Conservation (phyloP, 2,797 vertebrate genomes). For the Luscinia luscinia region DNA sequence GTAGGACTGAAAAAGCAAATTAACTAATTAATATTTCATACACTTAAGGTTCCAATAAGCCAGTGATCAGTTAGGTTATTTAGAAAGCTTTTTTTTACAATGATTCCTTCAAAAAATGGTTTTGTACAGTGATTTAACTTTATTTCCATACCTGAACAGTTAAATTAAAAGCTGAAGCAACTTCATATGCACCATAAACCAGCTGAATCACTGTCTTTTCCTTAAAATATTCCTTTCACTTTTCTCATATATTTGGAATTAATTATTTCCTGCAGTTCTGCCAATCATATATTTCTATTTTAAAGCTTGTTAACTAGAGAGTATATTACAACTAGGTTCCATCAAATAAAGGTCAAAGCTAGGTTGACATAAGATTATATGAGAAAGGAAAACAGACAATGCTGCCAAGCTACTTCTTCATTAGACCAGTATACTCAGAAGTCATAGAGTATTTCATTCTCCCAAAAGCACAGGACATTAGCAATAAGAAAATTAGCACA, state of each 20-base stretch:
- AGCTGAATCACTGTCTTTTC: slow-evolving; percentile 19
- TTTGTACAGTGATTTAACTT: not conserved
- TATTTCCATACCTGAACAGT: not conserved
- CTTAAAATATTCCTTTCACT: slow-evolving; percentile 23
- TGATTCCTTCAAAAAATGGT: not conserved
- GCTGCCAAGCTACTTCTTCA: not conserved
- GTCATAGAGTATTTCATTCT: not conserved
- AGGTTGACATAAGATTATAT: not conserved
- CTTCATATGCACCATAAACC: slow-evolving; percentile 18
- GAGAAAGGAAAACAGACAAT: slow-evolving; percentile 9
- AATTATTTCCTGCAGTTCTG: slow-evolving; percentile 50
- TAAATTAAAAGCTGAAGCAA: slow-evolving; percentile 1
- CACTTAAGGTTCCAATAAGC: not conserved
- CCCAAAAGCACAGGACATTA: not conserved
- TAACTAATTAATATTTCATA: slow-evolving; percentile 24
- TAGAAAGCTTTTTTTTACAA: not conserved
- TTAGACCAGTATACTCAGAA: not conserved
- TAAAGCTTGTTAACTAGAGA: slow-evolving; percentile 32
- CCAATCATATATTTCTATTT: slow-evolving; percentile 48
- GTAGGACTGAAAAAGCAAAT: not conserved
- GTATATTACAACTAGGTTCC: slow-evolving; percentile 1
- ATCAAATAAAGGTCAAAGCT: slow-evolving; percentile 47
- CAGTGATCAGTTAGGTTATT: not conserved
- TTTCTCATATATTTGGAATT: slow-evolving; percentile 6
- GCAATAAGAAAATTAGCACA: not conserved